These are phyloP conservation scores for Glaucopsyche alexis DNA, from an alignment of 2,888 invertebrate species.

Conservation along the genomic window DNA sequence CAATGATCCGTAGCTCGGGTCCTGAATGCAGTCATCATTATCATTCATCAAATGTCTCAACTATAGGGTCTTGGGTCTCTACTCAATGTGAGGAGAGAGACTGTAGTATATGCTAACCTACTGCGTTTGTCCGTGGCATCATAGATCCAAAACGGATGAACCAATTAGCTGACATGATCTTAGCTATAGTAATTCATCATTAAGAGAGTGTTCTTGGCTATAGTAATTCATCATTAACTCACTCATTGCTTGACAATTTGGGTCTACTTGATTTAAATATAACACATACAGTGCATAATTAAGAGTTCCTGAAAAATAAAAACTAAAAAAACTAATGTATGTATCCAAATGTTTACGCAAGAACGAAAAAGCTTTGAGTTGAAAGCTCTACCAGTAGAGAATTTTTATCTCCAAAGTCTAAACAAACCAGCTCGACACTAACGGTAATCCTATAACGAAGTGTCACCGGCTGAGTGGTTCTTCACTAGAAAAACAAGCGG, in stretches of 20 bases:
- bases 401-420: neutral
- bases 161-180: too few species aligned
- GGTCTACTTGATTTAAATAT: too few species aligned
- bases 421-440: constrained; percentile 10
- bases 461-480: neutral
- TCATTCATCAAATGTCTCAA: neutral
- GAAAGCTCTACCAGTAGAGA: neutral
- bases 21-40: constrained; percentile 72
- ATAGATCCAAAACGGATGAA: too few species aligned
- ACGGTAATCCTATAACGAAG: constrained; percentile 6
- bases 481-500: neutral
- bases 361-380: neutral
- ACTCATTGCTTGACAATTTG: too few species aligned
- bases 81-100: too few species aligned
- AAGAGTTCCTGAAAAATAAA: neutral
- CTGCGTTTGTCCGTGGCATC: too few species aligned
- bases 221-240: too few species aligned
- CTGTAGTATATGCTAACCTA: too few species aligned
- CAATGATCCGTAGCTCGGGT: constrained; percentile 92
- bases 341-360: constrained; percentile 6
- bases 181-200: too few species aligned
- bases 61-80: neutral
- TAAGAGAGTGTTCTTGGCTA: too few species aligned
- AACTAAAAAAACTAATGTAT: neutral
- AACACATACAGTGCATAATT: neutral